Evolutionary conservation across 2,113 vertebrate genomes (phyloP).

Genomic region (Marmota monax): DNA sequence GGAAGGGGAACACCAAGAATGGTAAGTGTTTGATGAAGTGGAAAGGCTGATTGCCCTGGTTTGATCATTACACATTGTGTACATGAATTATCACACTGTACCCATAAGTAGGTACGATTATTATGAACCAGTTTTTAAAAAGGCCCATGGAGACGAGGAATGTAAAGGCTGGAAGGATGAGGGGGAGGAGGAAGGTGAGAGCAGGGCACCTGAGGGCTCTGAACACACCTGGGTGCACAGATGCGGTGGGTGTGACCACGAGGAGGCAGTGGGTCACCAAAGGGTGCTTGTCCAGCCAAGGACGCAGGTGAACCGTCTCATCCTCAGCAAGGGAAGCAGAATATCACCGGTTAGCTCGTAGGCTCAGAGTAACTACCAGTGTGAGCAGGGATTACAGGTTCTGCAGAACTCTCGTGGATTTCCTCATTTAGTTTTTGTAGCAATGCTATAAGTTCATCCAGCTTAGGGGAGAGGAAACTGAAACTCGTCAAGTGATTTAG

Average conservation of each 20-base stretch:
- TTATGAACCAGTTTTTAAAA: background rate
- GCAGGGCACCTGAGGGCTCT: too few relatives aligned
- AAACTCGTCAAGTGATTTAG: background rate
- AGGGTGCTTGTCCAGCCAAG: background rate
- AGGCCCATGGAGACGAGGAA: background rate
- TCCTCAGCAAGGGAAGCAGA: background rate
- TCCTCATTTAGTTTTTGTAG: background rate
- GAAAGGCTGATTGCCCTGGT: background rate
- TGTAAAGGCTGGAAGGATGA: background rate
- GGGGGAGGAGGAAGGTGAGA: background rate
- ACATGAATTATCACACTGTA: background rate
- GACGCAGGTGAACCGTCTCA: background rate
- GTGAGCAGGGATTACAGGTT: background rate
- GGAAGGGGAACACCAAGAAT: too few relatives aligned
- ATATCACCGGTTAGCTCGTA: background rate
- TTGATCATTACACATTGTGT: too few relatives aligned
- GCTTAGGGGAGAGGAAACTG: background rate
- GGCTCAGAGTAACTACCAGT: background rate
- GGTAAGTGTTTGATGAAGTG: background rate
- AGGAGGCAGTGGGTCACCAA: background rate
- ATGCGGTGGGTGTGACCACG: background rate
- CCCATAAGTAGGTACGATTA: background rate
- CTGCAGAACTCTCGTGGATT: background rate
- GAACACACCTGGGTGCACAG: background rate
- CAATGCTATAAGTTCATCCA: background rate